Percentiles rank a stretch among this genome's conserved stretches.
Conservation (phyloP, 2,113 vertebrate genomes). For the Ellobius talpinus region DNA sequence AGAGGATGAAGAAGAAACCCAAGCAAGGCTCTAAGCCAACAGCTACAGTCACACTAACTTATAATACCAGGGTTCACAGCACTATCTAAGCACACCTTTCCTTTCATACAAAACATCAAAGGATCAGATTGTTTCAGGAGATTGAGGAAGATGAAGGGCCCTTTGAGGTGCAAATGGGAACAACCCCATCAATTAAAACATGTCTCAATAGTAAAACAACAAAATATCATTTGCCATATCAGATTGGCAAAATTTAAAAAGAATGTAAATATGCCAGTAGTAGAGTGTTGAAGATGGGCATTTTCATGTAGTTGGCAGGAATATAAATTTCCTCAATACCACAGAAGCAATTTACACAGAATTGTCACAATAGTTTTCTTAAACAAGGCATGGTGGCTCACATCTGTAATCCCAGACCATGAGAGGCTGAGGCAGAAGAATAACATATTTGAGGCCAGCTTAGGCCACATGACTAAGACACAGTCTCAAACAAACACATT, state of each 20-base stretch:
- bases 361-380: slow-evolving; percentile 38
- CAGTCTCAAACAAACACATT: not conserved
- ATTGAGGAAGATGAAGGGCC: slow-evolving; percentile 45
- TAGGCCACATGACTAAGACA: not conserved
- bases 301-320: not conserved
- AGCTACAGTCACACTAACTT: not conserved
- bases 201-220: slow-evolving; percentile 57
- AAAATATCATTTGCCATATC: slow-evolving; percentile 53
- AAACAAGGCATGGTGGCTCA: not conserved
- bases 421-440: not conserved
- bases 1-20: not conserved
- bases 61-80: not conserved
- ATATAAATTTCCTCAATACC: slow-evolving; percentile 25
- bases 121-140: slow-evolving; percentile 59
- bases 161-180: slow-evolving; percentile 58
- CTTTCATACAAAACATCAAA: not conserved
- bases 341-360: slow-evolving; percentile 35
- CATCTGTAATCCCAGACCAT: not conserved
- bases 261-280: slow-evolving; percentile 26
- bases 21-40: not conserved
- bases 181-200: slow-evolving; percentile 67
- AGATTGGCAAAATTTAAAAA: slow-evolving; percentile 60
- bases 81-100: not conserved
- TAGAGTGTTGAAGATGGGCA: not conserved
- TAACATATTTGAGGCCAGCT: not conserved